Evolutionary conservation across 2,888 invertebrate genomes (phyloP), one percentile per base, ranked within the genome.

Genomic region (Rhimphoctona megacephalus): DNA sequence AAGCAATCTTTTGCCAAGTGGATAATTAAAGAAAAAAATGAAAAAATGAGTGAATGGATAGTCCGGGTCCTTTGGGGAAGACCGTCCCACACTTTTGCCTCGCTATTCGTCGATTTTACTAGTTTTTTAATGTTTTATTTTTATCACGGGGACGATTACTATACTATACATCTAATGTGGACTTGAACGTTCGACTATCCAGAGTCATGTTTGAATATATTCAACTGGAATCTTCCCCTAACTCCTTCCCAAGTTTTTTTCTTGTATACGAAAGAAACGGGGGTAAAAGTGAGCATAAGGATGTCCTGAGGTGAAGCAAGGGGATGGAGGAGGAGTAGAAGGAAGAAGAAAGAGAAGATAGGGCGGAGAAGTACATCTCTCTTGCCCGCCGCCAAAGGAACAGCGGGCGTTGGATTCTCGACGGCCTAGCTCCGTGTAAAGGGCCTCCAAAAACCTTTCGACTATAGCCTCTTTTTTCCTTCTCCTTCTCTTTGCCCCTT

Each of bases 301-400:
- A 30, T 74, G 25, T 57, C n/a, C 25, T 19, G 52, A 22, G 61
- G 17, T n/a, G 46, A n/a, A 67, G 36, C 9, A 19, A 57, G 6
- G 69, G 70, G 57, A 33, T 72, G 33, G 72, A 64, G 19, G 43
- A 54, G 46, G 61, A 54, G 43, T 6, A 46, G 25, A n/a, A 70
- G 43, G 52, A 66, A 78, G 67, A 73, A 61, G 49, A 33, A 49
- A 69, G 69, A 54, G 67, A 73, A 78, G 77, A 81, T 39, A 76
- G 81, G 85, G 88, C 84, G 84, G 82, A 88, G 88, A 70, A 85
- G 81, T 54, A 74, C 81, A 74, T 81, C 81, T 81, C 66, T 86
- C 85, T 83, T 64, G 81, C 61, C 79, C 69, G 82, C 86, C 84
- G 86, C 86, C 88, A 88, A 88, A 86, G 85, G 84, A 80, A 84